Evolutionary conservation across 2,113 vertebrate genomes (phyloP), one percentile per base, ranked within the genome.

Genomic region (Corythornis madagascariensis): DNA sequence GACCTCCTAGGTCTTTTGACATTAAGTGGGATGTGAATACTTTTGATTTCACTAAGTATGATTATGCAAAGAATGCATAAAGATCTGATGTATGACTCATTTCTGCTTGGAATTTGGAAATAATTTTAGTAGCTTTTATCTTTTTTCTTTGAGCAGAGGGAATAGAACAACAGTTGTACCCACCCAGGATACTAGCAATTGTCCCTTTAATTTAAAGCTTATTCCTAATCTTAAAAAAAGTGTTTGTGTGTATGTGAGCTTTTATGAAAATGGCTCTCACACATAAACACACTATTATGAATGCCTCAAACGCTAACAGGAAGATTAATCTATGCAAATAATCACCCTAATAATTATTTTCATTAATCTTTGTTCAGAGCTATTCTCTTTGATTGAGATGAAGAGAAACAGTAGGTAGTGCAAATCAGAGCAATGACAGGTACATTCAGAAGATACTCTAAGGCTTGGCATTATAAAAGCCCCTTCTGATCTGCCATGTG

Each of bases 341-440:
- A 94, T 95, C 92, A 85, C 60, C 60, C 84, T 89, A 92, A 92
- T 93, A 93, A 94, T 70, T 67, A 87, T 85, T 95, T 96, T 92
- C 84, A 87, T 94, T 93, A 94, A 70, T 90, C 89, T 89, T 93
- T 92, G 60, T 89, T 93, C 87, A 89, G 89, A 92, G 63, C 47
- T 85, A 61, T 93, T 89, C 55, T 70, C 56, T 93, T 95, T 95
- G 91, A 93, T 76, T 89, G 78, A 83, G 95, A 94, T 92, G 89
- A 96, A 92, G 90, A 91, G 71, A 71, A 94, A 76, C 86, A 90
- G 89, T 87, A 92, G 90, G 86, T 77, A 85, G 47, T 60, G 56
- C 56, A 90, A 84, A 93, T 95, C 89, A 89, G 94, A 93, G 84
- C 20, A 89, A 73, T 63, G 18, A 55, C 81, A 89, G 86, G 64